Conservation (phyloP, 2,888 invertebrate species). For the Chymomyza amoena region DNA sequence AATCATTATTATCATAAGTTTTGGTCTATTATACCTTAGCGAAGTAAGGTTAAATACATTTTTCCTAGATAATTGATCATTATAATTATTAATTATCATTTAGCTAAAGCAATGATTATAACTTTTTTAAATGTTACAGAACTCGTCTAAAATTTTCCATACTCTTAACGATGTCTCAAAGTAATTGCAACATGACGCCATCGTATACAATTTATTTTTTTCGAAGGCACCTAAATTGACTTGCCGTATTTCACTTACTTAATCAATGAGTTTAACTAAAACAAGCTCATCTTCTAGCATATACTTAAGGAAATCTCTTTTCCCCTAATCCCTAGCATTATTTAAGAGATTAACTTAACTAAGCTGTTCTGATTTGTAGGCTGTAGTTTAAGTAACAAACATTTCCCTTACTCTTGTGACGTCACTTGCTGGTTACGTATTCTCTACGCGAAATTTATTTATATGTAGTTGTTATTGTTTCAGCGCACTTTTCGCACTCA, state of each 20-base stretch:
- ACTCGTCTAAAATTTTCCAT: no score
- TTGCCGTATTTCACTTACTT: neutral
- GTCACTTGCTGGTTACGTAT: neutral
- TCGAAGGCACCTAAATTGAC: neutral
- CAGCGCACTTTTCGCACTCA: slow-evolving; percentile 3
- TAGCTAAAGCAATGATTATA: no score
- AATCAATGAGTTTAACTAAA: neutral
- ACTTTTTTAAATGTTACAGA: no score
- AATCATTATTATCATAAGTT: no score
- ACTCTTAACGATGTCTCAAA: no score
- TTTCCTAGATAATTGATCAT: no score
- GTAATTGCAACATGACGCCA: no score
- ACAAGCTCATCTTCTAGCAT: neutral
- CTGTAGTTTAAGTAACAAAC: neutral
- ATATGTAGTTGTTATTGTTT: neutral
- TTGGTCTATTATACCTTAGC: no score
- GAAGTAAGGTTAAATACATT: no score
- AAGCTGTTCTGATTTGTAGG: neutral
- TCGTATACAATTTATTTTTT: no score
- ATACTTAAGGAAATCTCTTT: neutral
- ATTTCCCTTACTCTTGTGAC: neutral
- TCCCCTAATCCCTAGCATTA: neutral
- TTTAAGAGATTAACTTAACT: neutral
- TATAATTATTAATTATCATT: no score
- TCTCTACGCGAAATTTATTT: neutral